Evolutionary conservation across 2,113 vertebrate species (phyloP).

Genomic region (Zonotrichia leucophrys): DNA sequence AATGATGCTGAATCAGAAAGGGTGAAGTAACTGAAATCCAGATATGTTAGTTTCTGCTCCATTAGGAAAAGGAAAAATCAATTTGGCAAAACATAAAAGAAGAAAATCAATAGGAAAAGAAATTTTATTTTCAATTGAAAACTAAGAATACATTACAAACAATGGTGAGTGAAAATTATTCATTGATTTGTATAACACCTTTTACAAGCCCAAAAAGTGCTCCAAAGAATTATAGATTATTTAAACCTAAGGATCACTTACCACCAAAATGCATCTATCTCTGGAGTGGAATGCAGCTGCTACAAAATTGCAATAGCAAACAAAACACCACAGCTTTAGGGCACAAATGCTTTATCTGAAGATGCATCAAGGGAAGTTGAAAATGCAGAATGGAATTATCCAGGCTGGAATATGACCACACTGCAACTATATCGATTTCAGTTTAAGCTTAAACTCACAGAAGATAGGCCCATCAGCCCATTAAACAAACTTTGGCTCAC

Average conservation of each 20-base stretch:
- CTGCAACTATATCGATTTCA: background rate
- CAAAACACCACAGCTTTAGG: background rate
- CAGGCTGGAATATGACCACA: slow-evolving; percentile 11
- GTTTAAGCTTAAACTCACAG: background rate
- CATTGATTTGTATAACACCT: slow-evolving; percentile 76
- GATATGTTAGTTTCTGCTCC: slow-evolving; percentile 72
- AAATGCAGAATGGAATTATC: slow-evolving; percentile 49
- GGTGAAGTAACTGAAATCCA: slow-evolving; percentile 74
- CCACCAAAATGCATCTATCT: slow-evolving; percentile 3
- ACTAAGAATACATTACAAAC: slow-evolving; percentile 76
- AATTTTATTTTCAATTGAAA: slow-evolving; percentile 78
- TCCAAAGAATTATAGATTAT: slow-evolving; percentile 72
- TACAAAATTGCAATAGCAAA: slow-evolving; percentile 1
- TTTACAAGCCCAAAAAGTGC: slow-evolving; percentile 73
- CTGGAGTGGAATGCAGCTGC: background rate
- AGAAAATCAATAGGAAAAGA: slow-evolving; percentile 79
- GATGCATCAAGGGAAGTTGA: slow-evolving; percentile 19
- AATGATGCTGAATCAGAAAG: slow-evolving; percentile 50
- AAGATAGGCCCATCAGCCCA: background rate
- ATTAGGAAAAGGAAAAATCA: slow-evolving; percentile 79
- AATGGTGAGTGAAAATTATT: slow-evolving; percentile 76
- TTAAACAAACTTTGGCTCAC: slow-evolving; percentile 12
- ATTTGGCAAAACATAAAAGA: slow-evolving; percentile 77
- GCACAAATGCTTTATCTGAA: slow-evolving; percentile 28
- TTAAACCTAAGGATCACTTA: slow-evolving; percentile 39